Conservation (phyloP, 2,113 vertebrate species). For the Sphyrna mokarran region DNA sequence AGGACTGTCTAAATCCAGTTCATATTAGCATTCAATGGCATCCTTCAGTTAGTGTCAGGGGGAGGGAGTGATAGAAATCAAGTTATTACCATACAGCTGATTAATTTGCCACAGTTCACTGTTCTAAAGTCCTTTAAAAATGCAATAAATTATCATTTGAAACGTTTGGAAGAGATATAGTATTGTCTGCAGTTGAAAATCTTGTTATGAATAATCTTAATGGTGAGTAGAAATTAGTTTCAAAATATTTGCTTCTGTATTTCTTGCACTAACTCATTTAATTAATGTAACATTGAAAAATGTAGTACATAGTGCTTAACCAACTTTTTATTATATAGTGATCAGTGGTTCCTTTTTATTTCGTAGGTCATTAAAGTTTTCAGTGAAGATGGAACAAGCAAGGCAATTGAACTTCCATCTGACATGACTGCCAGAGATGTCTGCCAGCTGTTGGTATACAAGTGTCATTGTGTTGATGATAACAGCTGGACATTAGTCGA, state of each 20-base stretch:
- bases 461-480: conserved; percentile 95
- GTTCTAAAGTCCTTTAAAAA: not conserved
- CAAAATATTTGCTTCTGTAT: not conserved
- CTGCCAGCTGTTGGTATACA: conserved; percentile 93
- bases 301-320: not conserved
- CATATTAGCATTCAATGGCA: not conserved
- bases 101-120: not conserved
- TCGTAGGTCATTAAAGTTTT: conserved; percentile 94
- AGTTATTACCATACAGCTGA: not conserved
- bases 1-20: not conserved
- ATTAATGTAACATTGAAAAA: not conserved
- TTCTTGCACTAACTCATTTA: not conserved
- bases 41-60: not conserved
- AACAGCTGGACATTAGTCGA: conserved; percentile 97
- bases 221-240: not conserved
- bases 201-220: not conserved
- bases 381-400: conserved; percentile 89
- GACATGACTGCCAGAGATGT: conserved; percentile 94
- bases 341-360: conserved; percentile 48
- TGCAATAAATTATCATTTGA: not conserved
- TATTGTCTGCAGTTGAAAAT: no score
- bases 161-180: not conserved
- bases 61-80: not conserved
- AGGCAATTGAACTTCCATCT: conserved; percentile 87
- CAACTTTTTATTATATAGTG: not conserved